Evolutionary conservation across 2,797 vertebrate genomes (phyloP), one percentile per base, ranked within the genome.

Genomic region (Sebastes trivittatus): DNA sequence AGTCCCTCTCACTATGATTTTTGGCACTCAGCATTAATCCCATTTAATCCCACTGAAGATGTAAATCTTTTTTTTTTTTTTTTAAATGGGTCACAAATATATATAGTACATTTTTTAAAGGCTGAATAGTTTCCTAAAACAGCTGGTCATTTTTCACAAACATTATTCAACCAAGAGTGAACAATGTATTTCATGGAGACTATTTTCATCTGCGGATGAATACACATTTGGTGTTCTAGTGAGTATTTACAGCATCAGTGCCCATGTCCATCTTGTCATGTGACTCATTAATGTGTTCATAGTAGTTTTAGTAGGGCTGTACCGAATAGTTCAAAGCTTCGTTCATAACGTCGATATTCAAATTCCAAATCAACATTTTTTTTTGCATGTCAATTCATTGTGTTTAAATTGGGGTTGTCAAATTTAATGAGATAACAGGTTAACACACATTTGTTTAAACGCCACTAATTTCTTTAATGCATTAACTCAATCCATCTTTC

Each of bases 131-230:
- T 56, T 23, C 4, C 27, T 14, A 8, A 36, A 54, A 42, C 8
- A 25, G 42, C 30, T 42, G 14, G 14, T 9, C 1, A 11, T 42
- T 63, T 55, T 60, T 63, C 6, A 2, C 20, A 27, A 52, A 59
- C 3, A 2, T 22, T 32, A 20, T 20, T 42, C 30, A 68, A 64
- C 55, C 7, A 20, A 11, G 11, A 14, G 32, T 29, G 20, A 60
- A 55, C 6, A 62, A 13, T 29, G 9, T 4, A 36, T 52, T 68
- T 59, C 2, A 61, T 13, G 7, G 8, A 23, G n/a, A 46, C 60
- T 73, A 30, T 80, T 79, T 77, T 63, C 13, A 67, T 18, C 5
- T 16, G 64, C 4, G 18, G 34, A 61, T 77, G 18, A 20, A 27
- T 13, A 58, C 27, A 68, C 22, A 46, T 54, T 20, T 60, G 10